A percentile compares a stretch with the other conserved stretches of the same genome.
phyloP scores from a whole-genome alignment of 2,888 invertebrate species.

The Patella depressa region DNA sequence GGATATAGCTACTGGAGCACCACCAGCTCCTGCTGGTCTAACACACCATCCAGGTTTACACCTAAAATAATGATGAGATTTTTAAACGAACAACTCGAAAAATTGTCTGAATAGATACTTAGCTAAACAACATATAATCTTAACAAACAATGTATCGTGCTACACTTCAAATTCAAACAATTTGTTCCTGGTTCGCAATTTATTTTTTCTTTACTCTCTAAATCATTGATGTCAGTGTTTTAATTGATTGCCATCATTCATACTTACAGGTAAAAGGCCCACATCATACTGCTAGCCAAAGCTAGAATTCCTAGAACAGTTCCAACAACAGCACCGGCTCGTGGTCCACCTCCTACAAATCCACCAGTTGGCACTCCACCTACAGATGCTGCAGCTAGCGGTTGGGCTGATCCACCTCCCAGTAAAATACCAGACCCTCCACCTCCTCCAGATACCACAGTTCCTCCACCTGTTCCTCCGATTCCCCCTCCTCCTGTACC shows the following conservation, averaged over 20 bases:
- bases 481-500: constrained; percentile 32
- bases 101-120: no score
- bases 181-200: no score
- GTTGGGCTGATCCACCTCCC: constrained; percentile 21
- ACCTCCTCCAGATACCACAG: not conserved
- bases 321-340: constrained; percentile 61
- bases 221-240: no score
- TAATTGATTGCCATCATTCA: not conserved
- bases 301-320: constrained; percentile 59
- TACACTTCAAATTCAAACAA: no score
- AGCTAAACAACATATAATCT: no score
- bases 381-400: constrained; percentile 36
- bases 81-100: no score
- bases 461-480: constrained; percentile 21
- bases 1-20: constrained; percentile 52
- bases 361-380: constrained; percentile 36
- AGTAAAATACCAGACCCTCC: constrained; percentile 24
- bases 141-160: no score
- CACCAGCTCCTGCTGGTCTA: constrained; percentile 44
- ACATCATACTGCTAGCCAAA: constrained; percentile 54
- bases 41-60: constrained; percentile 62
- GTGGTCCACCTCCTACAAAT: constrained; percentile 47
- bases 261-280: constrained; percentile 59
- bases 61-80: constrained; percentile 11
- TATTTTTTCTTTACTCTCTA: no score